A percentile compares a stretch with the other conserved stretches of the same genome.
phyloP scores from a whole-genome alignment of 2,797 vertebrate species.

The Parauchenoglanis punctatus region DNA sequence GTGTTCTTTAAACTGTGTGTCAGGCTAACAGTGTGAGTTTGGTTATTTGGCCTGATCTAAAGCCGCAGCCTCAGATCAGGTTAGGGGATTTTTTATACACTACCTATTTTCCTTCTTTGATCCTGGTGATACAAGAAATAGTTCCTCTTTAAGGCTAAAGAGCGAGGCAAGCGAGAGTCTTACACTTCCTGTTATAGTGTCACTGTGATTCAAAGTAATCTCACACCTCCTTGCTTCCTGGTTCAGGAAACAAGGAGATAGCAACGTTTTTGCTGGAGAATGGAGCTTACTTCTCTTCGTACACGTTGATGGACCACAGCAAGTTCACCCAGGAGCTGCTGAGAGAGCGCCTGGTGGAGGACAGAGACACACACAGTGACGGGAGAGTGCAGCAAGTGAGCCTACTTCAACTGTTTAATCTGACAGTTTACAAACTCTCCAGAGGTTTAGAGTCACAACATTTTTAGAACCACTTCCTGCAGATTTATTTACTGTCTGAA shows the following conservation, averaged over 20 bases:
- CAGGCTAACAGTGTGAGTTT: neutral
- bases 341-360: constrained; percentile 78
- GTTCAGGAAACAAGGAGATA: constrained; percentile 85
- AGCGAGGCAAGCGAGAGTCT: constrained; percentile 26
- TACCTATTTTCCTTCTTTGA: constrained; percentile 32
- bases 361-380: constrained; percentile 27
- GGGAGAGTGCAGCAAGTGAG: constrained; percentile 54
- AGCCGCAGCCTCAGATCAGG: neutral
- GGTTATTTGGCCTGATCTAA: neutral
- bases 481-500: neutral
- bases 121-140: constrained; percentile 6
- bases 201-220: neutral
- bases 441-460: neutral
- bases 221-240: constrained; percentile 48
- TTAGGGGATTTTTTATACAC: constrained; percentile 22
- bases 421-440: too few species aligned
- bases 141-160: constrained; percentile 58
- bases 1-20: neutral
- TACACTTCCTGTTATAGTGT: constrained; percentile 32
- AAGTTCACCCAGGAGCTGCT: constrained; percentile 84
- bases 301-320: constrained; percentile 90
- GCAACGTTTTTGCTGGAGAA: constrained; percentile 87
- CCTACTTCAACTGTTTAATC: neutral
- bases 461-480: neutral
- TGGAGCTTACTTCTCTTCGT: constrained; percentile 91